phyloP scores from a whole-genome alignment of 2,888 invertebrate species.

The Polietes domitor region DNA sequence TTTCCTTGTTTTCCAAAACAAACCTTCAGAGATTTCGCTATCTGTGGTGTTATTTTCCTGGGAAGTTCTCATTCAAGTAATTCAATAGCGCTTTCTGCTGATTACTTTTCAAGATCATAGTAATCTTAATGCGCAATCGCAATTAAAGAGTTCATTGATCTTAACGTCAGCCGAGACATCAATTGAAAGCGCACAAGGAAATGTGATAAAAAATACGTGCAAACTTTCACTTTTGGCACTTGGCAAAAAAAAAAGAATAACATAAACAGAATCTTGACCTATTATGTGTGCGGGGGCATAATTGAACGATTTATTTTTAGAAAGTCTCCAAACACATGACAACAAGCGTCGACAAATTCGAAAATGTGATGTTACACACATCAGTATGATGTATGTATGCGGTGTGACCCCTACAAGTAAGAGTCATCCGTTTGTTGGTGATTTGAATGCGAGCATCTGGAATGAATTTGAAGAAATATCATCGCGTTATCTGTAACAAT shows the following conservation, averaged over 20 bases:
- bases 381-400: too few relatives aligned
- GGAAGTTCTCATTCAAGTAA: neutral
- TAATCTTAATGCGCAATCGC: conserved; percentile 32
- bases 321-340: neutral
- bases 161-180: conserved; percentile 4
- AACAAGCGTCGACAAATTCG: too few relatives aligned
- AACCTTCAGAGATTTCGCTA: neutral
- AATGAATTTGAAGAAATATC: neutral
- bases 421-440: too few relatives aligned
- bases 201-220: conserved; percentile 17
- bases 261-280: conserved; percentile 20
- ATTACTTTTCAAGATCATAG: conserved; percentile 57
- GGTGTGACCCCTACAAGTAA: too few relatives aligned
- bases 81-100: conserved; percentile 16
- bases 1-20: too few relatives aligned
- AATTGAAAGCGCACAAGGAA: conserved; percentile 38
- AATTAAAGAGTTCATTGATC: conserved; percentile 46
- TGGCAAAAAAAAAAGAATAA: neutral
- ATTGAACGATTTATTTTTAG: conserved; percentile 27
- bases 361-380: too few relatives aligned
- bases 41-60: neutral
- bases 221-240: conserved; percentile 7
- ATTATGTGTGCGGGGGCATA: neutral
- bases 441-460: neutral
- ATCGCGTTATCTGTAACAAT: neutral